Conservation (phyloP, 2,113 vertebrate species). For the Excalfactoria chinensis region DNA sequence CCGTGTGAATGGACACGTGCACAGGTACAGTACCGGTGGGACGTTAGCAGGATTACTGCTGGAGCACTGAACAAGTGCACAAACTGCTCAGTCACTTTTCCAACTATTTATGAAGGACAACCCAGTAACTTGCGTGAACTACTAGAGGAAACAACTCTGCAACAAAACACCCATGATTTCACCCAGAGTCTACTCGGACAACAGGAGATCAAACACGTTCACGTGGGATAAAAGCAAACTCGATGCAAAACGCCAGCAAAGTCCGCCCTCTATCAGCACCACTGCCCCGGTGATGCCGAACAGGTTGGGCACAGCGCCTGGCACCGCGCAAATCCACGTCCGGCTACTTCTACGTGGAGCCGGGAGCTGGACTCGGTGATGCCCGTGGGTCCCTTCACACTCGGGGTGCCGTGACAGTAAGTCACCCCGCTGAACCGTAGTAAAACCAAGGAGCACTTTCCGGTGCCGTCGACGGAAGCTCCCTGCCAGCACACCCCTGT, state of each 20-base stretch:
- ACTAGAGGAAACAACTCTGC: background rate
- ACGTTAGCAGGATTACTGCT: background rate
- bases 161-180: background rate
- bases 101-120: background rate
- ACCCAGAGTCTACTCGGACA: background rate
- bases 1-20: background rate
- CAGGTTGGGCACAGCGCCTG: too few species aligned
- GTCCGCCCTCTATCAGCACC: too few species aligned
- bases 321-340: background rate
- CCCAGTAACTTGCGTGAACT: accelerated
- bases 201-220: background rate
- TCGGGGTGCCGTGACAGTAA: background rate
- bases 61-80: background rate
- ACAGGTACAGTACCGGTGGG: background rate
- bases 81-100: background rate
- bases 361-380: background rate
- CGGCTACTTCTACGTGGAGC: background rate
- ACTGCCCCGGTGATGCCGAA: too few species aligned
- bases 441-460: background rate
- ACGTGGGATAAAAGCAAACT: background rate
- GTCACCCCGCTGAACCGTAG: accelerated
- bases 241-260: background rate
- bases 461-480: background rate
- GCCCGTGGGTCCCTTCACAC: too few species aligned
- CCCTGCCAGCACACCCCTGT: background rate